Percentiles rank a stretch among this genome's conserved stretches.
Conservation (phyloP, 1,140 invertebrate genomes). For the Hyposmocoma kahamanoa region DNA sequence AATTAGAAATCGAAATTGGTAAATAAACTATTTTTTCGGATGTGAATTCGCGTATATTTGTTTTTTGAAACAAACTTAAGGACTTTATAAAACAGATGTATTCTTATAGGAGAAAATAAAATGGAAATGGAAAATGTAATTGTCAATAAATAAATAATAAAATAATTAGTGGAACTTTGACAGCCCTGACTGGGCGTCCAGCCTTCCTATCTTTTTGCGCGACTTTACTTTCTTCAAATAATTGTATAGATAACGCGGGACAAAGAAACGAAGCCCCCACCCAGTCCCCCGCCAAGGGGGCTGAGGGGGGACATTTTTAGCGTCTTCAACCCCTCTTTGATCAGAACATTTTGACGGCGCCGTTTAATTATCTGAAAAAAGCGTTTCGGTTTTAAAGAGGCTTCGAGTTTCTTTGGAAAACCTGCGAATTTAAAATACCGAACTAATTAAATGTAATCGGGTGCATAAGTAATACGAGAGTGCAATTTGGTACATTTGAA, state of each 20-base stretch:
- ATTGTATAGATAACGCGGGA: constrained; percentile 70
- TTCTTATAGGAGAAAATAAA: no score
- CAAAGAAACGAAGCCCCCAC: constrained; percentile 51
- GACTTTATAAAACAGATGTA: no score
- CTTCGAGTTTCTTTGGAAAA: background rate
- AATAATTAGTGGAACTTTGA: no score
- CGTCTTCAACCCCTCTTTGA: constrained; percentile 49
- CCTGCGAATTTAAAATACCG: no score
- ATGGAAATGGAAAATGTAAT: background rate
- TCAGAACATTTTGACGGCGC: constrained; percentile 40
- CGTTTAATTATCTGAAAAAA: constrained; percentile 51
- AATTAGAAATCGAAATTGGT: no score
- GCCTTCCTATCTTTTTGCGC: constrained; percentile 64
- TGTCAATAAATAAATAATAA: background rate
- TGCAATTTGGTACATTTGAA: no score
- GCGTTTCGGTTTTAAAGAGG: background rate
- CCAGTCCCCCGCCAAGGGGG: constrained; percentile 13
- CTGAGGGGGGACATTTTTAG: constrained; percentile 56
- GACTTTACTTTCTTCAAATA: constrained; percentile 66
- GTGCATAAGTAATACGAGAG: no score
- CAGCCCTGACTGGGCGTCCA: constrained; percentile 25
- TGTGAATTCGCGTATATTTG: no score
- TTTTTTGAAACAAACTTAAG: no score
- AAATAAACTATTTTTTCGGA: no score
- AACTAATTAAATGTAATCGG: no score